Conservation (phyloP, 2,888 invertebrate genomes). For the Thelaira solivaga region DNA sequence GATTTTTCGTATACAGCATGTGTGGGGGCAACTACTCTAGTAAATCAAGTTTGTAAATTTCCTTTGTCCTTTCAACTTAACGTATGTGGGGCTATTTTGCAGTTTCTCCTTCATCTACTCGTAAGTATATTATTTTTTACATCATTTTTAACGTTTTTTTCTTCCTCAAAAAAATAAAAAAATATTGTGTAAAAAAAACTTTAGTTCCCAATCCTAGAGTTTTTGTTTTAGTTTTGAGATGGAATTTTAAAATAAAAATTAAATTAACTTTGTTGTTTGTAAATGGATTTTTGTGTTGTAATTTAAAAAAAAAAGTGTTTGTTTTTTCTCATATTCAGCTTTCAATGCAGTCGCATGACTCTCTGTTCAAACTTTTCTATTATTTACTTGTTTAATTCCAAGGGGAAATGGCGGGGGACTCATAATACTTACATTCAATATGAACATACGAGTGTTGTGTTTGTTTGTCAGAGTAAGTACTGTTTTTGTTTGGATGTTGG, state of each 20-base stretch:
- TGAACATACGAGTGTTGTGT: too few species aligned
- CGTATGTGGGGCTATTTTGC: constrained; percentile 23
- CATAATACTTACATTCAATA: too few species aligned
- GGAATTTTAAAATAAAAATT: constrained; percentile 73
- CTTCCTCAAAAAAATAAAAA: neutral
- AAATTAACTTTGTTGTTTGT: constrained; percentile 68
- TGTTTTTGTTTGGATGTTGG: constrained; percentile 18
- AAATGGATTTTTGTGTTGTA: constrained; percentile 61
- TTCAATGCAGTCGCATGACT: constrained; percentile 4
- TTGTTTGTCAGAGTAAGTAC: neutral
- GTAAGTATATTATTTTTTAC: constrained; percentile 18
- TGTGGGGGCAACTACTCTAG: too few species aligned
- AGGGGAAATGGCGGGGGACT: constrained; percentile 17
- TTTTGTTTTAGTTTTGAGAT: constrained; percentile 73
- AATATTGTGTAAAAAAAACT: constrained; percentile 23
- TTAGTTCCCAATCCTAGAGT: constrained; percentile 60
- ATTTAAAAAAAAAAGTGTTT: constrained; percentile 26
- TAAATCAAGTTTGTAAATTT: constrained; percentile 18
- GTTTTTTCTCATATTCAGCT: constrained; percentile 3
- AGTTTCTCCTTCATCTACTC: constrained; percentile 23
- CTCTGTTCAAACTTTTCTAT: constrained; percentile 23
- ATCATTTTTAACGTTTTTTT: constrained; percentile 25
- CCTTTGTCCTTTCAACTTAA: constrained; percentile 33
- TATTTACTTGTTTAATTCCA: constrained; percentile 17
- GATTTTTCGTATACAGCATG: neutral